A percentile compares a stretch with the other conserved stretches of the same genome.
Conservation (phyloP, 1,140 invertebrate genomes). For the Drosophila seguyi region DNA sequence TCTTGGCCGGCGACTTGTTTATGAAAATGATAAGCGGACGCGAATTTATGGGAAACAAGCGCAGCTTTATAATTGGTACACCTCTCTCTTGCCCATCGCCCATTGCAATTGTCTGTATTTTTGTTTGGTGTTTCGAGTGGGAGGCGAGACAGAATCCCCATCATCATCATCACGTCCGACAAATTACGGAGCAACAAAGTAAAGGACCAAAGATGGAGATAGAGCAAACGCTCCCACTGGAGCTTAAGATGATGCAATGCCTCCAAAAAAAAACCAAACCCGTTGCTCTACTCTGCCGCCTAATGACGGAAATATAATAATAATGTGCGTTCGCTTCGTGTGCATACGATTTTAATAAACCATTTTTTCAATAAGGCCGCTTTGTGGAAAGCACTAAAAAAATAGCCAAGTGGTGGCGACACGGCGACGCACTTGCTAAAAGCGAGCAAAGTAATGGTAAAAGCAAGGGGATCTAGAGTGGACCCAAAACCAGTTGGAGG, state of each 20-base stretch:
- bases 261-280: slow-evolving; percentile 45
- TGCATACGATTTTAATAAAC: slow-evolving; percentile 71
- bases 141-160: slow-evolving; percentile 41
- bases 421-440: slow-evolving; percentile 26
- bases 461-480: neutral
- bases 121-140: slow-evolving; percentile 26
- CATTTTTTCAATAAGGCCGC: slow-evolving; percentile 76
- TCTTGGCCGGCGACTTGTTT: slow-evolving; percentile 74
- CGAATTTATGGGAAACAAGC: slow-evolving; percentile 78
- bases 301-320: slow-evolving; percentile 76
- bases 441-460: slow-evolving; percentile 20
- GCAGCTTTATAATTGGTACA: slow-evolving; percentile 73
- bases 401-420: slow-evolving; percentile 4
- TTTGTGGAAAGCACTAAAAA: slow-evolving; percentile 15
- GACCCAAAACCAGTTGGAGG: slow-evolving; percentile 19
- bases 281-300: slow-evolving; percentile 53
- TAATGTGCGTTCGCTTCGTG: slow-evolving; percentile 44
- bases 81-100: slow-evolving; percentile 37
- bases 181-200: slow-evolving; percentile 50
- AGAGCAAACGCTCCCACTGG: slow-evolving; percentile 19
- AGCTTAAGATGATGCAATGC: slow-evolving; percentile 59
- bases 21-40: slow-evolving; percentile 83
- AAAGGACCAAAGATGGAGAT: slow-evolving; percentile 55
- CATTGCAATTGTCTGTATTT: slow-evolving; percentile 27
- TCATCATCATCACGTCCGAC: slow-evolving; percentile 45